A percentile compares a stretch with the other conserved stretches of the same genome.
phyloP scores from a whole-genome alignment of 2,888 invertebrate species.

The Lepidocyrtoides sp. region DNA sequence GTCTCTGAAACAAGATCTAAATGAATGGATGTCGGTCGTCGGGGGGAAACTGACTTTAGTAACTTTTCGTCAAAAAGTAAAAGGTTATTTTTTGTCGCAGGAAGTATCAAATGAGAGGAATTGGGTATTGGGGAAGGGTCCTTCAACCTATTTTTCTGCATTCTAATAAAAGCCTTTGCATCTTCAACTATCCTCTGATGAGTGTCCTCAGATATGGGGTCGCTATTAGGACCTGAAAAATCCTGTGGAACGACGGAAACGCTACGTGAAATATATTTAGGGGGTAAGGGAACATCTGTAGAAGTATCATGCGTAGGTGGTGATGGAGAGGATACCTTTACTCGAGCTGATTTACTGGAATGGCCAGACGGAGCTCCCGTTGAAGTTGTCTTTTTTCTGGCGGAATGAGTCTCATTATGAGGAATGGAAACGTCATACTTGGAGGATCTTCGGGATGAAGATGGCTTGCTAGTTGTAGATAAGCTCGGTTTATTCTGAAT shows the following conservation, averaged over 20 bases:
- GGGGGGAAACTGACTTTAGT: conserved; percentile 48
- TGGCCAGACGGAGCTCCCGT: neutral
- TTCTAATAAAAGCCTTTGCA: conserved; percentile 83
- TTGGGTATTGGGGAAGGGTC: conserved; percentile 57
- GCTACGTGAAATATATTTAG: conserved; percentile 65
- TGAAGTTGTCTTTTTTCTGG: conserved; percentile 34
- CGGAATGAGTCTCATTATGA: neutral
- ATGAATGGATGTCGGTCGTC: conserved; percentile 51
- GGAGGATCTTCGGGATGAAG: neutral
- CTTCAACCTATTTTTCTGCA: conserved; percentile 82
- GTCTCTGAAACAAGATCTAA: conserved; percentile 81
- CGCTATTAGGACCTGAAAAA: conserved; percentile 32
- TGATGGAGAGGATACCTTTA: conserved; percentile 63
- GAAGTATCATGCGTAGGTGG: conserved; percentile 61
- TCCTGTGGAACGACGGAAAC: conserved; percentile 66
- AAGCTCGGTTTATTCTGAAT: neutral
- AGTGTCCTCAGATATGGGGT: conserved; percentile 54
- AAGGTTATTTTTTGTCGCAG: conserved; percentile 60
- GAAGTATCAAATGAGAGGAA: conserved; percentile 54
- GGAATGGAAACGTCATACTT: conserved; percentile 14
- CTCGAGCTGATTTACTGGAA: conserved; percentile 41
- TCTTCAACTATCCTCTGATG: conserved; percentile 80
- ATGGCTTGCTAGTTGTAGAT: neutral
- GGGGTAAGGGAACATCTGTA: conserved; percentile 7
- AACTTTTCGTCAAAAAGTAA: conserved; percentile 63